Percentiles rank a stretch among this genome's conserved stretches.
These are phyloP conservation scores for Philonicus albiceps DNA, from an alignment of 2,888 invertebrate species.

Conservation along the genomic window DNA sequence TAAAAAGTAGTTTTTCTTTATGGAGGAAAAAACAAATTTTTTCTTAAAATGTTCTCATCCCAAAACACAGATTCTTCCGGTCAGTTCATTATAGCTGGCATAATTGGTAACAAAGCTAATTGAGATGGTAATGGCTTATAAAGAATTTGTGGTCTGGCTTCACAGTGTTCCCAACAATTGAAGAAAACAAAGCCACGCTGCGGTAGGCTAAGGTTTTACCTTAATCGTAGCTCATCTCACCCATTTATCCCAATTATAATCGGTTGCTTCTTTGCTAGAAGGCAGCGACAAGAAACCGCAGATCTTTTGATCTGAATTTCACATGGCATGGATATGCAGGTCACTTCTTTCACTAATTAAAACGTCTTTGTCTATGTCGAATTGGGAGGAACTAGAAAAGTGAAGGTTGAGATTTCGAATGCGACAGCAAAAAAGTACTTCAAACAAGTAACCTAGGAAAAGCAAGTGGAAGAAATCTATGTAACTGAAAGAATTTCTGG, in stretches of 20 bases:
- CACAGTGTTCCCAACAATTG: not conserved
- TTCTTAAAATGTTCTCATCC: not conserved
- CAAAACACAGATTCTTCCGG: not conserved
- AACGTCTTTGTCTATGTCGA: conserved; percentile 7
- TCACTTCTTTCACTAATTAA: conserved; percentile 31
- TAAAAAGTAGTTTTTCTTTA: not conserved
- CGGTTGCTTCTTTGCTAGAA: not conserved
- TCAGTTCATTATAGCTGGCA: not conserved
- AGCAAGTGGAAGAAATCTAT: not conserved
- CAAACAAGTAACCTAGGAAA: not conserved
- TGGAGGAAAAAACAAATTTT: not conserved
- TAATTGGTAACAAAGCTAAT: not conserved
- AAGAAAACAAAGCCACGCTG: not conserved
- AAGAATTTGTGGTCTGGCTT: not conserved
- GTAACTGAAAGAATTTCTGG: not conserved
- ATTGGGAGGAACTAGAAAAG: not conserved
- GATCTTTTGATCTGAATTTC: conserved; percentile 19
- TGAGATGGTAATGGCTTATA: not conserved
- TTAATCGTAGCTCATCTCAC: not conserved
- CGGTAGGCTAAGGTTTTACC: not conserved
- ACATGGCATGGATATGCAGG: conserved; percentile 16
- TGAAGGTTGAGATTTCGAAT: not conserved
- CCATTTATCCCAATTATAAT: not conserved
- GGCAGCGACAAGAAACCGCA: not conserved
- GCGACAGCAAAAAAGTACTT: not conserved